phyloP scores from a whole-genome alignment of 2,113 vertebrate genomes.

The Panurus biarmicus region DNA sequence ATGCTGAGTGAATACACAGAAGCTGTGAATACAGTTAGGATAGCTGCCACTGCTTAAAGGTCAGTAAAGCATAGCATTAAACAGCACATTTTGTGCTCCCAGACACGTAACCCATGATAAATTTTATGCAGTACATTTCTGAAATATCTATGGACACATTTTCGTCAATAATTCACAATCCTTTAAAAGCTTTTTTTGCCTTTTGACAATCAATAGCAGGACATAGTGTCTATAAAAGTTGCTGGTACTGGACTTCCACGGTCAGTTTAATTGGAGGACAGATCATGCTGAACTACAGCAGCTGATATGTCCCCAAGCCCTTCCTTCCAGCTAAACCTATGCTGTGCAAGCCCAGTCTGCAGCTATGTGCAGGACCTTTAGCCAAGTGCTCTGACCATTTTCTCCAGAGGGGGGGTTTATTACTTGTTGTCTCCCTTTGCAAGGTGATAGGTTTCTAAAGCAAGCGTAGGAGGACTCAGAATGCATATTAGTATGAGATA shows the following conservation, averaged over 20 bases:
- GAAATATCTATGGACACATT: conserved; percentile 49
- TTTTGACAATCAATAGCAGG: conserved; percentile 46
- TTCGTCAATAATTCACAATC: conserved; percentile 62
- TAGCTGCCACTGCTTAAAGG: conserved; percentile 69
- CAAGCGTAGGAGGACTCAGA: neutral
- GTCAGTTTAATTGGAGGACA: conserved; percentile 32
- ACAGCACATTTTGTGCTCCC: conserved; percentile 30
- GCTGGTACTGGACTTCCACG: neutral
- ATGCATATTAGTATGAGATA: neutral
- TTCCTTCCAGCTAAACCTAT: neutral
- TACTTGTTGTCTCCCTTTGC: neutral
- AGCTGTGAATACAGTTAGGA: conserved; percentile 56
- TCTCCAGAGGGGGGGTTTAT: neutral
- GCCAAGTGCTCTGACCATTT: neutral
- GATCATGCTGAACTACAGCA: neutral
- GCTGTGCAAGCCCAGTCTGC: neutral
- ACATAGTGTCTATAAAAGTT: neutral
- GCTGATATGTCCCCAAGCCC: neutral
- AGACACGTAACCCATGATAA: conserved; percentile 47
- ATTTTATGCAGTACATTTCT: conserved; percentile 37
- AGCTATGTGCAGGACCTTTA: neutral
- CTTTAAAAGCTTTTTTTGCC: conserved; percentile 38
- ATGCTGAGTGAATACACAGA: conserved; percentile 61
- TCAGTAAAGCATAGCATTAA: conserved; percentile 63
- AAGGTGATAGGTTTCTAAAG: conserved; percentile 32